Base-by-base conservation (phyloP, 2,113 vertebrate genomes). In the Alethe diademata region DNA sequence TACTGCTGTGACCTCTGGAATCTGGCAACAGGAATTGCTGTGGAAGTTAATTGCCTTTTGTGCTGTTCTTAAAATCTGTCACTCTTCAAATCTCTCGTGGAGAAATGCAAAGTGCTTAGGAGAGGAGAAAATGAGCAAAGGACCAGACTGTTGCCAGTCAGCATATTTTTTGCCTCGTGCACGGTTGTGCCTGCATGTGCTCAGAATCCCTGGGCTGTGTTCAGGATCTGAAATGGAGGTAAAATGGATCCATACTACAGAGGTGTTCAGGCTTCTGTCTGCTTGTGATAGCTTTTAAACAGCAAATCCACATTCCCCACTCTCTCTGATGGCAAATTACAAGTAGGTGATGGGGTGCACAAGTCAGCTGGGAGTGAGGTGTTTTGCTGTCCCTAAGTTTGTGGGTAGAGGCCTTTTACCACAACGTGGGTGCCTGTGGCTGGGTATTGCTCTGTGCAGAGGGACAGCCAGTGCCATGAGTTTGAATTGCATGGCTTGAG, bases 101-200 rank as follows among this genome's bases (percentile, higher is more conserved):
- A 67, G 70, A 96, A 84, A 76, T 40, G 69, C 43, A 75, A 40
- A 93, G 53, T 86, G 90, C 72, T 92, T 91, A 43, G 90, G 64
- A 90, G 88, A 86, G 78, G 58, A 80, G 73, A 81, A 91, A 76
- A 36, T 10, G 42, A 50, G 75, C 86, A 62, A 73, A 56, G 87
- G 70, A 61, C 58, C 35, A 26, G 42, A 8, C 26, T 70, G 71
- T 29, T 94, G 47, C 62, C 23, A 33, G 70, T 81, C 84, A 86
- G 87, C 2, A 0, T 40, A 19, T 66, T 85, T 48, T 69, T 29
- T 87, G 48, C 54, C 78, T 36, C 48, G 28, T 67, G 76, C 64
- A 18, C 8, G 4, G 54, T 29, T 65, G 66, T 89, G 71, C 31
- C 36, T 72, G 19, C 0, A 0, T 47, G 40, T 67, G 51, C 45